phyloP scores from a whole-genome alignment of 2,888 invertebrate species.

The Neoitamus cyanurus region DNA sequence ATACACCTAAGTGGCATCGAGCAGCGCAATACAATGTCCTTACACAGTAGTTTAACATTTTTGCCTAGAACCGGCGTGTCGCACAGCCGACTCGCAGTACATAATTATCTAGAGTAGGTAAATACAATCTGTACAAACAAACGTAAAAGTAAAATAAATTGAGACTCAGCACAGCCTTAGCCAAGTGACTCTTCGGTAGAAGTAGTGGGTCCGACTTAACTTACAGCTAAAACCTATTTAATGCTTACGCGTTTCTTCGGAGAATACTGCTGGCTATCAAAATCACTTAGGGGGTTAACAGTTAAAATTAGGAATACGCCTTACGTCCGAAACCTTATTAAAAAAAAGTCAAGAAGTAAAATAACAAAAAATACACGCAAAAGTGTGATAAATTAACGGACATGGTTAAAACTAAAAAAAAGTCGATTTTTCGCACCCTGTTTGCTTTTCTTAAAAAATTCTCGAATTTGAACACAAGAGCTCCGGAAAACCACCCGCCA shows the following conservation, averaged over 20 bases:
- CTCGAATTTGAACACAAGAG: slow-evolving; percentile 13
- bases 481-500: not conserved
- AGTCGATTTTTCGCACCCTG: slow-evolving; percentile 10
- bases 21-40: not conserved
- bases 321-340: not conserved
- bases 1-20: not conserved
- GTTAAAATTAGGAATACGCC: not conserved
- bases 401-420: slow-evolving; percentile 2
- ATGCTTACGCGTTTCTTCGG: not conserved
- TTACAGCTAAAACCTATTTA: not conserved
- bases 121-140: not conserved
- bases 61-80: not conserved
- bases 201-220: not conserved
- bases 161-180: slow-evolving; percentile 42
- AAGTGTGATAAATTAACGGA: not conserved
- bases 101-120: not conserved
- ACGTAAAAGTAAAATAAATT: not conserved
- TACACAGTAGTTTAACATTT: not conserved
- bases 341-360: not conserved
- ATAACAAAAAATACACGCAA: not conserved
- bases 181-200: slow-evolving; percentile 28
- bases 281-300: not conserved
- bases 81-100: not conserved
- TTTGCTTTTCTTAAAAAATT: not conserved
- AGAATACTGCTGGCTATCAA: slow-evolving; percentile 32